These are phyloP conservation scores for Lasioglossum lativentre DNA, from an alignment of 2,888 invertebrate species.

Conservation along the genomic window DNA sequence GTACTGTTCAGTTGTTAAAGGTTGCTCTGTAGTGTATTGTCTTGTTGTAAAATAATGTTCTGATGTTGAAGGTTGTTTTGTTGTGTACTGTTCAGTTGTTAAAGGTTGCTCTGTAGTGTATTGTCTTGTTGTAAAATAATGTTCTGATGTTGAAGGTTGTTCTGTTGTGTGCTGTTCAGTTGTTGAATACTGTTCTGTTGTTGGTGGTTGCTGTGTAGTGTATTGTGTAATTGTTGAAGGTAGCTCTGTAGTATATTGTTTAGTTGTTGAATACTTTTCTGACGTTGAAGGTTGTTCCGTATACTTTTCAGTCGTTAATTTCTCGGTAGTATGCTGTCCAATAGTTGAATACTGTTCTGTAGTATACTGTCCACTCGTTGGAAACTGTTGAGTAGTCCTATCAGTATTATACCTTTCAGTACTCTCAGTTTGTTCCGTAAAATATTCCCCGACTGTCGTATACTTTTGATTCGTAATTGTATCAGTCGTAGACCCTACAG, in stretches of 20 bases:
- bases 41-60: background rate
- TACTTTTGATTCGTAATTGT: background rate
- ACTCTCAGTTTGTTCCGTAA: background rate
- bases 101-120: background rate
- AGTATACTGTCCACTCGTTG: background rate
- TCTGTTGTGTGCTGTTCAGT: background rate
- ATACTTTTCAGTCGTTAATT: slow-evolving; percentile 15
- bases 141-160: slow-evolving; percentile 2
- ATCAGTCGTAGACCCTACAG: background rate
- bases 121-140: slow-evolving; percentile 1
- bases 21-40: background rate
- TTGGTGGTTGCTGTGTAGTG: background rate
- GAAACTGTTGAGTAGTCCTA: background rate
- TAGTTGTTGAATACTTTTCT: too few relatives aligned
- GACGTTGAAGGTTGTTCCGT: too few relatives aligned
- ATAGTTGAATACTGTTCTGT: slow-evolving; percentile 11
- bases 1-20: slow-evolving; percentile 12
- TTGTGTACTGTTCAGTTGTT: slow-evolving; percentile 1
- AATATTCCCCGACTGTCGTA: background rate
- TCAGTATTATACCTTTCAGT: background rate
- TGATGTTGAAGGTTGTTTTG: slow-evolving; percentile 2
- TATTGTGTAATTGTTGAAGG: background rate
- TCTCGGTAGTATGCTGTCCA: slow-evolving; percentile 3
- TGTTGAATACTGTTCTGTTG: too few relatives aligned
- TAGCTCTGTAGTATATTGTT: background rate